These are phyloP conservation scores for Cephus cinctus DNA, from an alignment of 1,140 invertebrate species.

Conservation along the genomic window DNA sequence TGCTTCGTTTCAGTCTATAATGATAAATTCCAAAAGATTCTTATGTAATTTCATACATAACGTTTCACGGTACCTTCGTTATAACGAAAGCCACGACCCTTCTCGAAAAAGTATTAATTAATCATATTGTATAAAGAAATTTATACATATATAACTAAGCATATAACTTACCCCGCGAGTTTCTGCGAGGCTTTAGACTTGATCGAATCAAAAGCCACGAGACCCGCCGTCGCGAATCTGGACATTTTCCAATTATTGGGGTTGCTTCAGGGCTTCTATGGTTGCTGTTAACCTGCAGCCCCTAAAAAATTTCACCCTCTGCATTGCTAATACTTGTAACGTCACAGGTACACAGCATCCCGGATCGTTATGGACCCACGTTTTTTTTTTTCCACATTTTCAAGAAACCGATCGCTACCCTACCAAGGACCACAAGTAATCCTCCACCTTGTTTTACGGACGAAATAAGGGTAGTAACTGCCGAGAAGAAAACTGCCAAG, in stretches of 20 bases:
- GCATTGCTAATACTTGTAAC: no score
- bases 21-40: not conserved
- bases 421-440: no score
- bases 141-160: conserved; percentile 3
- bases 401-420: no score
- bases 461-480: no score
- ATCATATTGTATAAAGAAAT: conserved; percentile 10
- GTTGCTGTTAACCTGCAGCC: conserved; percentile 44
- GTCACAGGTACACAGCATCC: no score
- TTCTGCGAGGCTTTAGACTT: conserved; percentile 45
- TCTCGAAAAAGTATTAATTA: not conserved
- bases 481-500: no score
- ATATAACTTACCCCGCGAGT: conserved; percentile 41
- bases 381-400: no score
- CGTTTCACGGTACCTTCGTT: not conserved
- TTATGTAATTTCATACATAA: not conserved
- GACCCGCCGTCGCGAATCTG: conserved; percentile 52
- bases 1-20: conserved; percentile 28
- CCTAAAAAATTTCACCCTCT: no score
- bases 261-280: conserved; percentile 41
- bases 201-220: conserved; percentile 45
- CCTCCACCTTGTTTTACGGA: no score
- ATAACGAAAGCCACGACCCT: not conserved
- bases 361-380: no score
- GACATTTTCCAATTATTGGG: conserved; percentile 58